phyloP scores from a whole-genome alignment of 2,797 vertebrate species.

The Malurus splendens region DNA sequence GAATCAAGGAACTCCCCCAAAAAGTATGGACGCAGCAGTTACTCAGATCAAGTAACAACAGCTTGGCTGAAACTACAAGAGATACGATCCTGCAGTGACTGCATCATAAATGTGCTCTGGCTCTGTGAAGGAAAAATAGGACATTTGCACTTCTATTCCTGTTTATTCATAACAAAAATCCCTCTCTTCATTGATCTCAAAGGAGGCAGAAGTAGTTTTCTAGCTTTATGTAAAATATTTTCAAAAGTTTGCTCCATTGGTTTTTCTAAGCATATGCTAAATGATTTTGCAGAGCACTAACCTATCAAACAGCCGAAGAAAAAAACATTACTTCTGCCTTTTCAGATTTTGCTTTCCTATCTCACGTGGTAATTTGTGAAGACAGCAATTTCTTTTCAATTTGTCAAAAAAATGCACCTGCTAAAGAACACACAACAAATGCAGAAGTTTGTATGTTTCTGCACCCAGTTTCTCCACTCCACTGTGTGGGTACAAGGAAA shows the following conservation, averaged over 20 bases:
- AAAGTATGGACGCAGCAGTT: not conserved
- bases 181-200: not conserved
- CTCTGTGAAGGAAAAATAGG: not conserved
- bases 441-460: not conserved
- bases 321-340: not conserved
- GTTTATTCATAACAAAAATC: not conserved
- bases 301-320: not conserved
- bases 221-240: not conserved
- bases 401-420: not conserved
- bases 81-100: rapidly evolving
- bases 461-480: not conserved
- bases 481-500: not conserved
- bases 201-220: not conserved
- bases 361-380: not conserved
- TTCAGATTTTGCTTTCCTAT: not conserved
- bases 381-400: not conserved
- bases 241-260: not conserved
- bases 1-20: rapidly evolving
- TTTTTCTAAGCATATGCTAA: not conserved
- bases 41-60: not conserved
- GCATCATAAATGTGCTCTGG: not conserved
- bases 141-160: not conserved
- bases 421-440: not conserved
- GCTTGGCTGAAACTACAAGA: not conserved
- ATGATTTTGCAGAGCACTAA: not conserved